Conservation (phyloP, 1,140 invertebrate species). For the Drosophila willistoni region DNA sequence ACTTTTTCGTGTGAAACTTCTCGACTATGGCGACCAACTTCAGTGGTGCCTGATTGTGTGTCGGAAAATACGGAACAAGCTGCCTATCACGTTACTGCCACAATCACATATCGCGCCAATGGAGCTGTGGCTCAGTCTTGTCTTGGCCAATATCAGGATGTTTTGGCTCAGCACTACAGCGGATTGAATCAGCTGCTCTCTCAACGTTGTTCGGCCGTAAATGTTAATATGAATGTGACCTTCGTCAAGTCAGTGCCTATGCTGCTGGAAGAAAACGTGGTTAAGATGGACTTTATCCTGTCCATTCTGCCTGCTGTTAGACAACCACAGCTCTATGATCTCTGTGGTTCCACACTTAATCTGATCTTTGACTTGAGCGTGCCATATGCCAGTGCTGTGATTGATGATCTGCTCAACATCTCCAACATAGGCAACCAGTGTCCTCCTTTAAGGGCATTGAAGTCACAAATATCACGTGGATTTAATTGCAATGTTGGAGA, state of each 20-base stretch:
- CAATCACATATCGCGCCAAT: constrained; percentile 94
- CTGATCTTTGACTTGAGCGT: constrained; percentile 97
- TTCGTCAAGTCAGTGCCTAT: constrained; percentile 91
- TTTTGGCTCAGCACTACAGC: constrained; percentile 91
- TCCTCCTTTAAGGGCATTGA: constrained; percentile 93
- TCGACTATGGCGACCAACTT: constrained; percentile 91
- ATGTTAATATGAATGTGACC: constrained; percentile 96
- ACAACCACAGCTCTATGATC: constrained; percentile 95
- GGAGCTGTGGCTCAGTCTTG: constrained; percentile 93
- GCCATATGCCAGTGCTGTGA: constrained; percentile 94
- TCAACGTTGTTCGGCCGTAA: constrained; percentile 95
- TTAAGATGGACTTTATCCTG: constrained; percentile 94
- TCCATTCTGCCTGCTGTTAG: constrained; percentile 93
- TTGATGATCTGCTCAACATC: constrained; percentile 94
- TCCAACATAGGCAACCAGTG: constrained; percentile 95
- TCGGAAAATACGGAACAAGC: constrained; percentile 97
- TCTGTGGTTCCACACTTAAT: constrained; percentile 96
- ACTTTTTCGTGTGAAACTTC: constrained; percentile 92
- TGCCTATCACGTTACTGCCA: constrained; percentile 94
- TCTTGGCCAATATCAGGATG: constrained; percentile 92
- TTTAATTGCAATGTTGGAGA: constrained; percentile 97
- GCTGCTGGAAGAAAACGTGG: constrained; percentile 92
- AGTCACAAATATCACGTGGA: constrained; percentile 92
- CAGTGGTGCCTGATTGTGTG: constrained; percentile 96
- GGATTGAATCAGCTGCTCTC: constrained; percentile 92